phyloP scores from a whole-genome alignment of 2,888 invertebrate species.

The Cremastinae sp. region DNA sequence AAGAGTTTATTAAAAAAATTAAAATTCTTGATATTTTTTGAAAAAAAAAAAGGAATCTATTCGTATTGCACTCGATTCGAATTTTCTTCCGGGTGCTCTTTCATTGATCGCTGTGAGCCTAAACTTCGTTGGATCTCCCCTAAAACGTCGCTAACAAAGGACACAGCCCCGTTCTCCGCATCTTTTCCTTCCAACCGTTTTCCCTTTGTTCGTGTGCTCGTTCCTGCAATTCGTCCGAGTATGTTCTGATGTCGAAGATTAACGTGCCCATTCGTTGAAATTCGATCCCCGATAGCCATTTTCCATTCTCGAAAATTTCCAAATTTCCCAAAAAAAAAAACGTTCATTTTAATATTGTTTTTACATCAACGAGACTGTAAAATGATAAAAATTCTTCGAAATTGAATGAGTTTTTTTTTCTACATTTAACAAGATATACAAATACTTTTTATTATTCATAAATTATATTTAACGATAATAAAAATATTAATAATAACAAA shows the following conservation, averaged over 20 bases:
- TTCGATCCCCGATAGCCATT: too few relatives aligned
- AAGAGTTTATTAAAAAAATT: too few relatives aligned
- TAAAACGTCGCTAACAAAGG: slow-evolving; percentile 23
- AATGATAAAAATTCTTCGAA: slow-evolving; percentile 3
- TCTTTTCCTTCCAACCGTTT: slow-evolving; percentile 37
- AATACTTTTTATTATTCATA: too few relatives aligned
- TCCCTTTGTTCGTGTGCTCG: neutral
- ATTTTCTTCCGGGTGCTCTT: neutral
- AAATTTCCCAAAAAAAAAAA: too few relatives aligned
- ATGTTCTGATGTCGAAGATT: neutral
- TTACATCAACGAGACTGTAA: too few relatives aligned
- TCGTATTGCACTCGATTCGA: neutral
- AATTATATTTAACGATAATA: too few relatives aligned
- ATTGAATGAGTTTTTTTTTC: too few relatives aligned
- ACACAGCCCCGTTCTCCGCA: slow-evolving; percentile 1
- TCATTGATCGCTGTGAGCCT: slow-evolving; percentile 14
- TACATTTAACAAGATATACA: too few relatives aligned
- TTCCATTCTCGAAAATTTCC: too few relatives aligned
- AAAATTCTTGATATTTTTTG: neutral
- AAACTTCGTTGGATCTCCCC: slow-evolving; percentile 24
- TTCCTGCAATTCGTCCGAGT: neutral
- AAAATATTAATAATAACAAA: too few relatives aligned
- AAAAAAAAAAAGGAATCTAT: neutral
- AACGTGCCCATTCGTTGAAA: too few relatives aligned
- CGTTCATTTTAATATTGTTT: too few relatives aligned